phyloP scores from a whole-genome alignment of 1,140 invertebrate species.

The Aethina tumida region DNA sequence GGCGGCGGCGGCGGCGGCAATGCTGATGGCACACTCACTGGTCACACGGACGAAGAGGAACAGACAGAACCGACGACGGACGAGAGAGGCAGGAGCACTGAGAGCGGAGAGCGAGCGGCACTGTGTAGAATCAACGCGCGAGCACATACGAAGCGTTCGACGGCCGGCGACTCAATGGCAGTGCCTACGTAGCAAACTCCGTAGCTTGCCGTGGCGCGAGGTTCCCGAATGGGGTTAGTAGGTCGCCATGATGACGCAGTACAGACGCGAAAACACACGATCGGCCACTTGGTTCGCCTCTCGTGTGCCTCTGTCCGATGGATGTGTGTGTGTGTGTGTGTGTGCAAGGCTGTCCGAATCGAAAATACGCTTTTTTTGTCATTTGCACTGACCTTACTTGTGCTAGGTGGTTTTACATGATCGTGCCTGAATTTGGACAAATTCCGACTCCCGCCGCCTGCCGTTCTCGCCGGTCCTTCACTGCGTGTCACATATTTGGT shows the following conservation, averaged over 20 bases:
- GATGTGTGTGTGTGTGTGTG: too few relatives aligned
- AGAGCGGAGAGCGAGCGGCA: too few relatives aligned
- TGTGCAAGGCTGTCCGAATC: conserved; percentile 24
- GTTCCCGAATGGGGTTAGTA: conserved; percentile 34
- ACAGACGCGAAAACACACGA: conserved; percentile 26
- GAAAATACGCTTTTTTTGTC: conserved; percentile 23
- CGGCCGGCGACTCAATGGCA: conserved; percentile 31
- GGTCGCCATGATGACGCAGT: conserved; percentile 33
- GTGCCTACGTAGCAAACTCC: conserved; percentile 13
- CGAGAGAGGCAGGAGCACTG: too few relatives aligned
- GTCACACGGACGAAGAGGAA: too few relatives aligned
- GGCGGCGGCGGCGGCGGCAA: background rate
- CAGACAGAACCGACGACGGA: too few relatives aligned
- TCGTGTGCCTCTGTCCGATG: too few relatives aligned
- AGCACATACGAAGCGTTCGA: too few relatives aligned
- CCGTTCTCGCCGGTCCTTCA: background rate
- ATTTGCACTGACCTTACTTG: conserved; percentile 14
- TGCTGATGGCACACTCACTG: background rate
- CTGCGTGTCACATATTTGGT: too few relatives aligned
- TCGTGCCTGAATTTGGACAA: conserved; percentile 6
- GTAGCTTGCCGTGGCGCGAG: conserved; percentile 22
- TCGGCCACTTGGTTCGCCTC: conserved; percentile 17
- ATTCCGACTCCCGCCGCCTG: background rate
- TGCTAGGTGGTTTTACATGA: conserved; percentile 13
- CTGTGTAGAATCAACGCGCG: too few relatives aligned